Conservation (phyloP, 2,888 invertebrate species). For the Nemoura dubitans region DNA sequence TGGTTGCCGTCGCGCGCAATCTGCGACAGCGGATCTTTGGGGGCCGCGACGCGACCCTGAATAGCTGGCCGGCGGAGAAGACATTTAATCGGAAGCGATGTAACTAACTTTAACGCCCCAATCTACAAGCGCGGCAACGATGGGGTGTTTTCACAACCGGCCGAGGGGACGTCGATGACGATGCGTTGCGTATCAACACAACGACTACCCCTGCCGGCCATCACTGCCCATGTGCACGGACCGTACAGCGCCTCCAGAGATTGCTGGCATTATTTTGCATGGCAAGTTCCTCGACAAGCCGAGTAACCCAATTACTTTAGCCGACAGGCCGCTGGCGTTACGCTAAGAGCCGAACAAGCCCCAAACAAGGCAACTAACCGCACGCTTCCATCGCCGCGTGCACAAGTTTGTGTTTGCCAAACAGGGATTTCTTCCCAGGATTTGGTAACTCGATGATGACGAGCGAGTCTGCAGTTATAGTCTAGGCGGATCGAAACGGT, state of each 20-base stretch:
- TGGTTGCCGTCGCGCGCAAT: background rate
- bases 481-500: background rate
- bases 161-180: too few relatives aligned
- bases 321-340: background rate
- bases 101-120: conserved; percentile 40
- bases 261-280: background rate
- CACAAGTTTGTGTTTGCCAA: background rate
- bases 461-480: background rate
- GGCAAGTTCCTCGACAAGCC: background rate
- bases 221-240: background rate
- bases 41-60: background rate
- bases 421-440: background rate
- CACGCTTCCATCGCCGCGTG: background rate
- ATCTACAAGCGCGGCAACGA: conserved; percentile 27
- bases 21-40: background rate
- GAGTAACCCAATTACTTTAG: background rate
- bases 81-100: conserved; percentile 33
- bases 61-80: conserved; percentile 26
- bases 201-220: background rate
- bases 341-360: background rate
- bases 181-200: too few relatives aligned
- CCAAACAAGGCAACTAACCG: conserved; percentile 12
- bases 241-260: background rate
- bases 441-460: conserved; percentile 1
- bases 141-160: background rate